Evolutionary conservation across 1,140 invertebrate species (phyloP).

Genomic region (Rhopalosiphum padi): DNA sequence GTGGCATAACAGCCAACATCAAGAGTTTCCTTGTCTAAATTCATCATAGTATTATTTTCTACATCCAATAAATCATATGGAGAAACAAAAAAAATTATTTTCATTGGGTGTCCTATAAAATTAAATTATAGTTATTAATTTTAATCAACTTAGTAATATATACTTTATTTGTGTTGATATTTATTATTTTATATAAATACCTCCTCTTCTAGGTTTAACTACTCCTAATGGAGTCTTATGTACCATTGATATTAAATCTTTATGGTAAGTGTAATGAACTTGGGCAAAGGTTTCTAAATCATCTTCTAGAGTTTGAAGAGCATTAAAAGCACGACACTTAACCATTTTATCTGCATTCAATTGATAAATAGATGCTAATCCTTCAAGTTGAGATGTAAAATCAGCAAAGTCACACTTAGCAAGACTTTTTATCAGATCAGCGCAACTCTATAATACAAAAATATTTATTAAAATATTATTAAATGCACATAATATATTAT

Average conservation of each 20-base stretch:
- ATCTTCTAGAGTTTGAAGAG: constrained; percentile 88
- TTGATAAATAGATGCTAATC: constrained; percentile 90
- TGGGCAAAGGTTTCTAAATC: constrained; percentile 87
- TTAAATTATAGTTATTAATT: background rate
- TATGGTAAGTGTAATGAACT: constrained; percentile 76
- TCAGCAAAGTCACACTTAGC: constrained; percentile 87
- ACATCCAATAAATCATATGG: constrained; percentile 89
- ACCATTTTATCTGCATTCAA: constrained; percentile 93
- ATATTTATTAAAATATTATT: background rate
- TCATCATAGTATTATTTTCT: constrained; percentile 74
- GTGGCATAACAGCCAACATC: constrained; percentile 86
- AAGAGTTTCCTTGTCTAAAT: constrained; percentile 76
- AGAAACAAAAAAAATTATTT: constrained; percentile 93
- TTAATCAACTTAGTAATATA: background rate
- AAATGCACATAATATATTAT: background rate
- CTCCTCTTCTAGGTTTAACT: constrained; percentile 77
- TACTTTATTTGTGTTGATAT: background rate
- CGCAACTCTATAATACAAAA: constrained; percentile 74
- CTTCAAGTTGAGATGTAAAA: constrained; percentile 90
- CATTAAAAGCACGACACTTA: constrained; percentile 91
- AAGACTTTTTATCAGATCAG: constrained; percentile 83
- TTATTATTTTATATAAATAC: constrained; percentile 62
- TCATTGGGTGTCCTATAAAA: constrained; percentile 83
- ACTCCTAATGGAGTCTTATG: constrained; percentile 89
- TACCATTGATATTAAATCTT: constrained; percentile 85